A percentile compares a stretch with the other conserved stretches of the same genome.
Evolutionary conservation across 1,140 invertebrate species (phyloP).

Genomic region (Rhynchophorus ferrugineus): DNA sequence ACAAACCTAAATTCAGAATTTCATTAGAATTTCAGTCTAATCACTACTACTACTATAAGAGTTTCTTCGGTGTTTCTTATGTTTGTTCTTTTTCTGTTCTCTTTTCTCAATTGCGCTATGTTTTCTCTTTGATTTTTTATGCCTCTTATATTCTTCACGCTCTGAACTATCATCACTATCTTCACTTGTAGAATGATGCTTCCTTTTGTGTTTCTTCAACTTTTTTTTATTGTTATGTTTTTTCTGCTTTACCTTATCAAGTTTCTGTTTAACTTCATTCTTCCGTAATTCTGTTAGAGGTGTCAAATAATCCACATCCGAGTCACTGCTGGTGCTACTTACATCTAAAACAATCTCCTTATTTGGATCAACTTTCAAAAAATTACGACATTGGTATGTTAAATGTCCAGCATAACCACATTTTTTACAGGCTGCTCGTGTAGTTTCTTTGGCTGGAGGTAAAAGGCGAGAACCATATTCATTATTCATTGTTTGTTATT

Average conservation of each 20-base stretch:
- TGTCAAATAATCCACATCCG: conserved; percentile 72
- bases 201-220: conserved; percentile 21
- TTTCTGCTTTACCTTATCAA: conserved; percentile 48
- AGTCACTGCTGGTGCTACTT: conserved; percentile 89
- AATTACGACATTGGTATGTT: conserved; percentile 94
- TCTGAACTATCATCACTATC: conserved; percentile 4
- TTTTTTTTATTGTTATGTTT: conserved; percentile 39
- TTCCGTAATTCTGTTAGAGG: conserved; percentile 72
- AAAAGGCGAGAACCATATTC: conserved; percentile 34
- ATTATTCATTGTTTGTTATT: conserved; percentile 24
- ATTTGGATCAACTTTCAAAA: conserved; percentile 80
- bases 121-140: background rate
- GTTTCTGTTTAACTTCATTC: conserved; percentile 62
- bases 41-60: too few species aligned
- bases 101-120: background rate
- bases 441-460: conserved; percentile 55
- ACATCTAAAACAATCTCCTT: conserved; percentile 91
- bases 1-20: too few species aligned
- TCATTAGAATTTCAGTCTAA: too few species aligned
- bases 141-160: background rate
- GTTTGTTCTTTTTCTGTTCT: conserved; percentile 1
- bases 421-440: conserved; percentile 80
- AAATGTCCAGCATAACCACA: conserved; percentile 93
- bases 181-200: conserved; percentile 16
- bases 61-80: conserved; percentile 11